These are phyloP conservation scores for Onthophagus taurus DNA, from an alignment of 1,140 invertebrate species.

Conservation along the genomic window DNA sequence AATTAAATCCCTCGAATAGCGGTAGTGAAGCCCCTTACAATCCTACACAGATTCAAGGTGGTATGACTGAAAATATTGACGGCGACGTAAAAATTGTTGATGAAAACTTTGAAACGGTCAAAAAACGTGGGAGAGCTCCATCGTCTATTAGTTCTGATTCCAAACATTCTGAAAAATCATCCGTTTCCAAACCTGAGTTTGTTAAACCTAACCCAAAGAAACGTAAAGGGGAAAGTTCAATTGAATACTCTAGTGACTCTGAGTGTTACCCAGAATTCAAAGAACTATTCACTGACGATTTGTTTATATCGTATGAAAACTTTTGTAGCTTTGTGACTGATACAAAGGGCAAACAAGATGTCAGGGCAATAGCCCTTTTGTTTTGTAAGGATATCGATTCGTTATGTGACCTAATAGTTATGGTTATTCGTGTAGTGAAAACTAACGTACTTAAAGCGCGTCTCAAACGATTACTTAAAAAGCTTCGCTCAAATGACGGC, in stretches of 20 bases:
- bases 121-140: neutral
- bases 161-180: neutral
- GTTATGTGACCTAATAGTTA: neutral
- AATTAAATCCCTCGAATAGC: neutral
- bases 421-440: neutral
- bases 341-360: conserved; percentile 7
- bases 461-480: neutral
- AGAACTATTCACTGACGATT: neutral
- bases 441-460: neutral
- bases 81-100: too few species aligned
- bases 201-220: conserved; percentile 5
- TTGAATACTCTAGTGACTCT: neutral
- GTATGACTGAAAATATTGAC: neutral
- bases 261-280: neutral
- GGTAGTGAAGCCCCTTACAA: neutral
- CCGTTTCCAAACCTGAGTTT: neutral
- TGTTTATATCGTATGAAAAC: neutral
- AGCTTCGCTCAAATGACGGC: neutral
- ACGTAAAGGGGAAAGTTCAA: neutral
- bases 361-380: neutral
- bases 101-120: neutral
- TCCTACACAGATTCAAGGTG: neutral
- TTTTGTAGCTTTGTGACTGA: conserved; percentile 2
- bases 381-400: neutral
- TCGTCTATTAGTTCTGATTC: neutral